A percentile compares a stretch with the other conserved stretches of the same genome.
phyloP scores from a whole-genome alignment of 2,888 invertebrate species.

The Drosophila fungiperda region DNA sequence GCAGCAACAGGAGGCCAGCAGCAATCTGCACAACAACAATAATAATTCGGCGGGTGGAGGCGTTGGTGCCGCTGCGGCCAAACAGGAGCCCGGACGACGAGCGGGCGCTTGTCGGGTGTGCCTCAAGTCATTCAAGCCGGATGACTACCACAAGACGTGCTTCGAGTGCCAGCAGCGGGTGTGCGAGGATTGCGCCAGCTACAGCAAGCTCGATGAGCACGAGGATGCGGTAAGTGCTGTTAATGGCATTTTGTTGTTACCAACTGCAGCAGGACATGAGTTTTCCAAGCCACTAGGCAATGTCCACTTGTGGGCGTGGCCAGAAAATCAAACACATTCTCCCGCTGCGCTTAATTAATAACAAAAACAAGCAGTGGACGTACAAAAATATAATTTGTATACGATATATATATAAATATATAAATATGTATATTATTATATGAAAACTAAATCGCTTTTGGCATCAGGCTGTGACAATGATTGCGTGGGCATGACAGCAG shows the following conservation, averaged over 20 bases:
- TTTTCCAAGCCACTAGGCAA: slow-evolving; percentile 71
- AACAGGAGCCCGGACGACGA: slow-evolving; percentile 90
- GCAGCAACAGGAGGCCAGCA: slow-evolving; percentile 72
- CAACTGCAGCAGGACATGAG: slow-evolving; percentile 22
- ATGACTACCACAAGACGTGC: slow-evolving; percentile 94
- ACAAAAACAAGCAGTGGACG: slow-evolving; percentile 40
- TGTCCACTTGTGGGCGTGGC: slow-evolving; percentile 45
- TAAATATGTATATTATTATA: slow-evolving; percentile 11
- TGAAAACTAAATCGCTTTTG: slow-evolving; percentile 35
- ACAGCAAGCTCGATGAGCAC: slow-evolving; percentile 93
- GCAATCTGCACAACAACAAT: slow-evolving; percentile 84
- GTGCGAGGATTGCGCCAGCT: slow-evolving; percentile 97
- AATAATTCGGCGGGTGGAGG: slow-evolving; percentile 58
- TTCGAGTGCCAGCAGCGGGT: slow-evolving; percentile 95
- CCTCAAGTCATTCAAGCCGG: slow-evolving; percentile 94
- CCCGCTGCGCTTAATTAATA: slow-evolving; percentile 70
- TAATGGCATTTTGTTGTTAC: not conserved
- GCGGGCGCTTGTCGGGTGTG: slow-evolving; percentile 93
- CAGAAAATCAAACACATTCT: slow-evolving; percentile 56
- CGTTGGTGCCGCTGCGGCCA: slow-evolving; percentile 62
- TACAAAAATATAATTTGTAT: not conserved
- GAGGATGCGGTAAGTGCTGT: slow-evolving; percentile 90
- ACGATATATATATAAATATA: too few species aligned
- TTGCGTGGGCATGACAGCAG: slow-evolving; percentile 31
- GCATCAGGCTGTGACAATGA: slow-evolving; percentile 48